phyloP scores from a whole-genome alignment of 2,113 vertebrate species.

The Triplophysa siluroides region DNA sequence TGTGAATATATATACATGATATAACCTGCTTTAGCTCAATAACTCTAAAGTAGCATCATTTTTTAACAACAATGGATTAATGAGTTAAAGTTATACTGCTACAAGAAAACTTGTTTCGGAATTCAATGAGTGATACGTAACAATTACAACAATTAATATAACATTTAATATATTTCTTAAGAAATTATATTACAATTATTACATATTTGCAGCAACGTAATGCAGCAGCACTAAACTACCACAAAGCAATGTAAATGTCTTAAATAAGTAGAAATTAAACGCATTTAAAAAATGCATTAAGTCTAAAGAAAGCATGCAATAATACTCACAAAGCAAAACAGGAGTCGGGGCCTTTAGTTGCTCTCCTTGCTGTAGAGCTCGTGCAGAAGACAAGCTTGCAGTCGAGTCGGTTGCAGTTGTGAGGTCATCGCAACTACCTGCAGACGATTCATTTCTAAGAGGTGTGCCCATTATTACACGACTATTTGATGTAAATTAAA shows the following conservation, averaged over 20 bases:
- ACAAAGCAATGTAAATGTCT: too few species aligned
- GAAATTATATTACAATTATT: too few species aligned
- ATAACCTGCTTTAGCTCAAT: background rate
- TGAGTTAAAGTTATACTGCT: too few species aligned
- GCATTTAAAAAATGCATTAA: background rate
- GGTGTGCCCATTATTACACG: constrained; percentile 43
- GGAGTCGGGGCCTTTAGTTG: constrained; percentile 38
- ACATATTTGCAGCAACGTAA: too few species aligned
- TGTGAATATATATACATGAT: background rate
- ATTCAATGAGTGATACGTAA: too few species aligned
- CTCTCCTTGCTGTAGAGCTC: constrained; percentile 12
- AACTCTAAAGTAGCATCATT: background rate
- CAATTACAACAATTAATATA: too few species aligned
- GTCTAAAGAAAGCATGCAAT: background rate
- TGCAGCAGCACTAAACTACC: too few species aligned
- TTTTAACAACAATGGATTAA: too few species aligned
- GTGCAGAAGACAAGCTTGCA: constrained; percentile 37
- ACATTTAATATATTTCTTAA: too few species aligned
- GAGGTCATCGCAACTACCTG: constrained; percentile 26
- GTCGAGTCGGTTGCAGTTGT: constrained; percentile 38
- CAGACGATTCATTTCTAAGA: constrained; percentile 43
- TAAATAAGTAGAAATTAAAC: background rate
- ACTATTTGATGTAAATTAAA: background rate
- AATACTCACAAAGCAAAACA: constrained; percentile 54
- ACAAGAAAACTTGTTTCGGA: too few species aligned